phyloP scores from a whole-genome alignment of 2,888 invertebrate genomes.

The Sesia bembeciformis region DNA sequence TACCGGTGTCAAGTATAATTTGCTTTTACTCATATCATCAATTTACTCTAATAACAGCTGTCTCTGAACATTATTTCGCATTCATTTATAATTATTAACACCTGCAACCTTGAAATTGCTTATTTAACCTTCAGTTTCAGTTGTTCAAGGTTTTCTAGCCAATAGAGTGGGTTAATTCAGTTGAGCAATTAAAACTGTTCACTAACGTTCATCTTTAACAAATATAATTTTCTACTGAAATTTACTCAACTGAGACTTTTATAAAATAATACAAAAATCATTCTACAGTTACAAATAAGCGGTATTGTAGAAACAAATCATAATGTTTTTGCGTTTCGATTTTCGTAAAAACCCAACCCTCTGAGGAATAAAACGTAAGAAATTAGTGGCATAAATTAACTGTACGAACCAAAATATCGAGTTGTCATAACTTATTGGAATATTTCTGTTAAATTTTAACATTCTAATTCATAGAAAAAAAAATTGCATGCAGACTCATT shows the following conservation, averaged over 20 bases:
- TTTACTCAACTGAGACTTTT: background rate
- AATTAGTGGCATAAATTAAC: too few relatives aligned
- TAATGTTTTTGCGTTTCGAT: background rate
- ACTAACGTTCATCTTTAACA: background rate
- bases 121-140: background rate
- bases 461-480: too few relatives aligned
- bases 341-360: background rate
- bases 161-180: background rate
- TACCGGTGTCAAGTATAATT: too few relatives aligned
- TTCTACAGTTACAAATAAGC: background rate
- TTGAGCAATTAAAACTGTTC: background rate
- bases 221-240: background rate
- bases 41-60: too few relatives aligned
- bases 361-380: too few relatives aligned
- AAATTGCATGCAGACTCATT: slow-evolving; percentile 13
- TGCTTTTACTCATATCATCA: too few relatives aligned
- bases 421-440: too few relatives aligned
- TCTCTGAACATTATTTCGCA: too few relatives aligned
- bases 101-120: slow-evolving; percentile 26
- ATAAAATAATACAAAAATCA: background rate
- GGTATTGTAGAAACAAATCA: too few relatives aligned
- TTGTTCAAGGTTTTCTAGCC: background rate
- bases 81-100: slow-evolving; percentile 13
- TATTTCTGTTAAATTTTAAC: too few relatives aligned
- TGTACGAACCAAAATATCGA: too few relatives aligned